Evolutionary conservation across 2,888 invertebrate species (phyloP), one percentile per base, ranked within the genome.

Genomic region (Teleogryllus oceanicus): DNA sequence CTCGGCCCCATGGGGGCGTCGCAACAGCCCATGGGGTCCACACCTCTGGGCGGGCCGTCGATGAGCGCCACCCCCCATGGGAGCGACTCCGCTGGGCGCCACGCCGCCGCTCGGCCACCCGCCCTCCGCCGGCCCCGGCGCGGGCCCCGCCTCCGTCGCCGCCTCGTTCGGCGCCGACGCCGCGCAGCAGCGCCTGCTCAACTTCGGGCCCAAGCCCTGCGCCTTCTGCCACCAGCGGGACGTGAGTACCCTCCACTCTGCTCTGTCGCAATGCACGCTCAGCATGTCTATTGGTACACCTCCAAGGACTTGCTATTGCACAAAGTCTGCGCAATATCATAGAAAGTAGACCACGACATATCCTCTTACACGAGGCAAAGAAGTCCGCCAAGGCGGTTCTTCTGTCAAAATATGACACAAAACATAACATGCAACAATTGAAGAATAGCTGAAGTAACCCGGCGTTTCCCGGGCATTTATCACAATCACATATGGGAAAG

Each of bases 141-240:
- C 62, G 62, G 16, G n/a, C 62, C 62, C 62, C n/a, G 16, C 1
- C n/a, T 13, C 16, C n/a, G n/a, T 62, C 16, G 62, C 11, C 62
- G 4, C 13, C 62, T 13, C 62, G n/a, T n/a, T n/a, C 62, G 62
- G n/a, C 62, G 62, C 12, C 62, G 16, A 13, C 62, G 12, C 13
- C 62, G 13, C 62, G 16, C 62, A 62, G 18, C 62, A 62, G 62
- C 62, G 62, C 62, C n/a, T 62, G 62, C 62, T 62, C 62, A 62
- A 62, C 62, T 62, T 62, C 62, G 62, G 62, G 16, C 62, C 62
- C 62, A 62, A 62, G 62, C 62, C 62, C n/a, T 62, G 62, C 62
- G 62, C 62, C 62, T 62, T 62, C 62, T 62, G 62, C 62, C 62
- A 62, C 62, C 16, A 13, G n/a, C 62, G 62, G 11, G 62, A 62